Evolutionary conservation across 2,797 vertebrate genomes (phyloP).

Genomic region (Epinephelus coioides): DNA sequence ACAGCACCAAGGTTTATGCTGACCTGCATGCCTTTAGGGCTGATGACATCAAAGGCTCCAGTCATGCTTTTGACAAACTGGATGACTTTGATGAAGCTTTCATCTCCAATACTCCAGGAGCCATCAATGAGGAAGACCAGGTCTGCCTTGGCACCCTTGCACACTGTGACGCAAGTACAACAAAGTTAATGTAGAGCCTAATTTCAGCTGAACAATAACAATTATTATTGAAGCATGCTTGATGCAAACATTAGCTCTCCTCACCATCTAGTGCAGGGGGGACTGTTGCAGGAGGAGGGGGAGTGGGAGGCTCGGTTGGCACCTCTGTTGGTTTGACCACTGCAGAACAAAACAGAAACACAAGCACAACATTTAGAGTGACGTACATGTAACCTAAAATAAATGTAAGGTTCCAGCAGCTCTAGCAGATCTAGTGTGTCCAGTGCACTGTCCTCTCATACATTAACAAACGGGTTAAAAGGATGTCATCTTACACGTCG

Average conservation of each 20-base stretch:
- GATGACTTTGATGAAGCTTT: slow-evolving; percentile 97
- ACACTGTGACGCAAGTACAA: slow-evolving; percentile 85
- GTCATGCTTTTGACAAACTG: slow-evolving; percentile 97
- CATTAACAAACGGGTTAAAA: not conserved
- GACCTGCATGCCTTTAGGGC: slow-evolving; percentile 95
- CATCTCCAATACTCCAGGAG: slow-evolving; percentile 99
- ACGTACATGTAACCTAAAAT: not conserved
- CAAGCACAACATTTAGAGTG: not conserved
- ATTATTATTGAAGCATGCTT: not conserved
- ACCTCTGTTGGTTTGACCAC: slow-evolving; percentile 94
- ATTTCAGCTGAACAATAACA: not conserved
- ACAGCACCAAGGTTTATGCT: not conserved
- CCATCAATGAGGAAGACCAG: slow-evolving; percentile 98
- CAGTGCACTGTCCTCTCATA: not conserved
- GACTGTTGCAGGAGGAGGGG: slow-evolving; percentile 92
- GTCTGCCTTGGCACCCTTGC: slow-evolving; percentile 97
- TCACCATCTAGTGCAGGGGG: slow-evolving; percentile 95
- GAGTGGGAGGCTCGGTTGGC: slow-evolving; percentile 92
- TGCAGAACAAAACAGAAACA: slow-evolving; percentile 69
- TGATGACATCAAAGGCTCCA: slow-evolving; percentile 95
- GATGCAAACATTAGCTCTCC: slow-evolving; percentile 48
- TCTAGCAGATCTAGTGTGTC: not conserved
- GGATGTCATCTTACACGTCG: slow-evolving; percentile 87
- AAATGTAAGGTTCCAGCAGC: not conserved
- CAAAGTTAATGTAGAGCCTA: not conserved